Base-by-base conservation (phyloP, 1,140 invertebrate genomes). In the Aphelinus atriplicis region DNA sequence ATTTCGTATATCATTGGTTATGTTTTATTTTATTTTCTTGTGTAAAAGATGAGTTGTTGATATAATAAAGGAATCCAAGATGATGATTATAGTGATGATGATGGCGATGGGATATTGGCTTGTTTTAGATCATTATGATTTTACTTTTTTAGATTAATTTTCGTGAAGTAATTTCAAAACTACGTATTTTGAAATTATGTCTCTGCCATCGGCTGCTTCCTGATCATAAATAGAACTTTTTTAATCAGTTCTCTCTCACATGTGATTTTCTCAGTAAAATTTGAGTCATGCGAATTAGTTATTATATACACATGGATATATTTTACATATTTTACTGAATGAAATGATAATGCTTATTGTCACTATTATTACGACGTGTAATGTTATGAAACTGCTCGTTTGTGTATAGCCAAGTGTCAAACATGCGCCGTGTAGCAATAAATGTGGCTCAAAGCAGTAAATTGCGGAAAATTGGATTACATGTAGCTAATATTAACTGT, bases 401-500 rank as follows among this genome's bases (percentile, higher is more conserved):
- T 43, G 56, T 67, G 43, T 77, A 73, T 77, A 69, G 61, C 64
- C 67, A 70, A 70, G 62, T 74, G 70, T 77, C 70, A 77, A 73
- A 77, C 60, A 71, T 57, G 67, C 70, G 64, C 67, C 10, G 57
- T 70, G 53, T 72, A 70, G 71, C 3, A 26, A 70, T 69, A 53
- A 69, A 58, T 76, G 57, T 71, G 56, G 62, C 56, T 63, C 26
- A 71, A 71, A 57, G 46, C 60, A 75, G 53, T 75, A 62, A 57
- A 70, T 75, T 69, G 43, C 58, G 66, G 67, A 70, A 55, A 75
- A 75, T 57, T 75, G 60, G 71, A 76, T 71, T 71, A 76, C 62
- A 64, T 71, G 68, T 71, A 66, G 74, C 71, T 78, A 77, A 80
- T 73, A 53, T 69, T 77, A 67, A 73, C 42, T 73, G 70, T 63